Conservation (phyloP, 2,113 vertebrate genomes). For the Scytalopus superciliaris region DNA sequence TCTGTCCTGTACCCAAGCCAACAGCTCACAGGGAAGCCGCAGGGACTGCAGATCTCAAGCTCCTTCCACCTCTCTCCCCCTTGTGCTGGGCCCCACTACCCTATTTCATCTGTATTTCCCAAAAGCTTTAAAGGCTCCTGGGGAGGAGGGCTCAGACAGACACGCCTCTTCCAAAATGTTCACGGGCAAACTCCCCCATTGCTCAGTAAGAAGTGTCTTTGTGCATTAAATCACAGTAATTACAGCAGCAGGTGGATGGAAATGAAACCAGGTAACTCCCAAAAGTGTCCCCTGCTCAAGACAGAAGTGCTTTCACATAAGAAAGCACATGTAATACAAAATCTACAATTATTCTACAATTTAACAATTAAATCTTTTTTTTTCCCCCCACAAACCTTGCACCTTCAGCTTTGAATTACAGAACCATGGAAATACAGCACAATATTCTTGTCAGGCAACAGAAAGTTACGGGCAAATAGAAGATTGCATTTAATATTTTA, state of each 20-base stretch:
- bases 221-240: neutral
- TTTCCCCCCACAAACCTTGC: neutral
- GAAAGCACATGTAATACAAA: neutral
- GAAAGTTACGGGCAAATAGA: constrained; percentile 14
- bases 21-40: neutral
- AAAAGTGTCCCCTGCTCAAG: neutral
- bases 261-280: neutral
- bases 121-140: neutral
- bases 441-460: neutral
- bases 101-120: neutral
- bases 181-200: neutral
- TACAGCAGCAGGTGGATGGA: neutral
- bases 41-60: neutral
- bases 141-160: neutral
- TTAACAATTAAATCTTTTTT: too few relatives aligned
- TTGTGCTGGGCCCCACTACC: neutral
- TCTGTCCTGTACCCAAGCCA: neutral
- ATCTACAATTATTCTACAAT: neutral
- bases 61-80: neutral
- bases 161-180: neutral
- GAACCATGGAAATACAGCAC: neutral
- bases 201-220: neutral
- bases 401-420: neutral
- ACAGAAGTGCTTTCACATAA: neutral
- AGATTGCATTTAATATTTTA: constrained; percentile 63